Base-by-base conservation (phyloP, 2,888 invertebrate genomes). In the Aphrophora alni region DNA sequence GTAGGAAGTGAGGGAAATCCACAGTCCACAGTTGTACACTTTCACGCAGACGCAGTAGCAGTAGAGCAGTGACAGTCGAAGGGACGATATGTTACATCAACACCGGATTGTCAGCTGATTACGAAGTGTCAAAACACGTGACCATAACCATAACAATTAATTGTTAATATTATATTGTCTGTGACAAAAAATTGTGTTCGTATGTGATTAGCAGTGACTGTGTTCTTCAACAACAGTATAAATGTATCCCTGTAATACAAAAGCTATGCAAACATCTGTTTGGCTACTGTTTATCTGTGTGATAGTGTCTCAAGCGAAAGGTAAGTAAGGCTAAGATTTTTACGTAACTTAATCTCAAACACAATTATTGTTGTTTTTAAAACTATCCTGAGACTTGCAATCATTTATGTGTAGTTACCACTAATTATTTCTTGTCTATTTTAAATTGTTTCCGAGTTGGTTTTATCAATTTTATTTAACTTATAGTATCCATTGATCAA, bases 91-190 rank as follows among this genome's bases (percentile, higher is more conserved):
- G 21, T 21, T 59, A 21, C 59, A 59, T 21, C 21, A 14, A 3
- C 21, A 59, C 21, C n/a, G 5, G 21, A 21, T 59, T 21, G 21
- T 59, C 59, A 59, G 59, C 59, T 59, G 59, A 59, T 59, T 21
- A 59, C 59, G n/a, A 59, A 59, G 59, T 21, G 59, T 59, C 59
- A 59, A 59, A 21, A 59, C 59, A 59, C 59, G 59, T 59, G 59
- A 59, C 17, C 44, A 44, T 4, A 59, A 59, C 59, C 59, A 21
- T 14, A 59, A 21, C 21, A 59, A n/a, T 59, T 59, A 2, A 21
- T 59, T 21, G 2, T 7, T 59, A n/a, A 4, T 59, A 59, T 5
- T 59, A 59, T 33, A 59, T 59, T 21, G n/a, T 21, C 44, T 44
- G 44, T 2, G 44, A 44, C 44, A 4, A 14, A 12, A n/a, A 44